Base-by-base conservation (phyloP, 2,113 vertebrate species). In the Brachypteracias leptosomus region DNA sequence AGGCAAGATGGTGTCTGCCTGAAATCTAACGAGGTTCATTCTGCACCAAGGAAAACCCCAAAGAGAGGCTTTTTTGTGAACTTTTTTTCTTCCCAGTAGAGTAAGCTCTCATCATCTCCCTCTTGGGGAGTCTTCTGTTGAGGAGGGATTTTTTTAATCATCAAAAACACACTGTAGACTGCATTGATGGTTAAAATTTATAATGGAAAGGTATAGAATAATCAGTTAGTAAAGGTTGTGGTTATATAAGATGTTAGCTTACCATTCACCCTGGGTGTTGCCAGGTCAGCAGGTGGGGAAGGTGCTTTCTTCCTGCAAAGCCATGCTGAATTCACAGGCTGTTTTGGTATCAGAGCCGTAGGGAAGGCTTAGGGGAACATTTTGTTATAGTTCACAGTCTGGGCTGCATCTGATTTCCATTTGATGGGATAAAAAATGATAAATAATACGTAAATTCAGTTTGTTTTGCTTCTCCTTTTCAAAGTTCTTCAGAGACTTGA, bases 341-440 rank as follows among this genome's bases (percentile, higher is more conserved):
- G 9, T 58, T 93, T 76, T 85, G 75, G 84, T 46, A 38, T 54
- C 73, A 63, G 84, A 91, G 22, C 38, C 9, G 4, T 54, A 70
- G 42, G 38, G 26, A 76, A 76, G 80, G 38, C 85, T 85, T 70
- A 40, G 47, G 42, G 73, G 67, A 94, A 38, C 18, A 22, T 94
- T 96, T 90, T 80, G 17, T 90, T 92, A 63, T 36, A 83, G 55
- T 96, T 96, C 66, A 70, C 75, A 95, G 81, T 74, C 66, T 95
- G 59, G 88, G 81, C 94, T 97, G 55, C 94, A 42, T 89, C 67
- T 93, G 89, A 78, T 77, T 89, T 96, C 47, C 86, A 31, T 70
- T 89, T 91, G 89, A 93, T 93, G 83, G 33, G 78, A 96, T 97
- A 93, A 94, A 79, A 95, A 90, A 66, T 75, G 63, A 90, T 57